Evolutionary conservation across 1,140 invertebrate genomes (phyloP), one percentile per base, ranked within the genome.

Genomic region (Pseudomyrmex concolor): DNA sequence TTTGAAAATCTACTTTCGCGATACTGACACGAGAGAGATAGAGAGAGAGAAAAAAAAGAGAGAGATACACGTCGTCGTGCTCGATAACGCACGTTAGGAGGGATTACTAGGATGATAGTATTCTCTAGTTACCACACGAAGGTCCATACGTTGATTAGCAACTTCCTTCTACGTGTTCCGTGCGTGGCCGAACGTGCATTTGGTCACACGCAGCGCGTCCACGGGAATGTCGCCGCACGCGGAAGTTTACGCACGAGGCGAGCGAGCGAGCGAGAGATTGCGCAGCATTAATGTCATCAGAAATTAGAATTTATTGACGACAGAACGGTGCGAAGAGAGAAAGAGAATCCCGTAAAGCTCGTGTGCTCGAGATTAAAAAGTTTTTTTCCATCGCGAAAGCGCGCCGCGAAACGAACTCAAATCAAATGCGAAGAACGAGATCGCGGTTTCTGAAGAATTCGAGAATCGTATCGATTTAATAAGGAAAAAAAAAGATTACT

Each of bases 161-260:
- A 89, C 86, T 89, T 89, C 88, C 88, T 89, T 89, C 80, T 88
- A 81, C 88, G 86, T 89, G 87, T 89, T 81, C 60, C 74, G 84
- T 71, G 57, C 73, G 63, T 72, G 86, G 63, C 43, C 22, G 72
- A 51, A 62, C 73, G 72, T 54, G 51, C 68, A 54, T 48, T 50
- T 57, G 83, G 74, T 85, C 78, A 82, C 77, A 78, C 86, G 76
- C 66, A 84, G 72, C 51, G 72, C 50, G 34, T 63, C 85, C 72
- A 86, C 81, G 86, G 76, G 76, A 80, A 80, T 66, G 74, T 77
- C 82, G 72, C 85, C 84, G 80, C 74, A 88, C 87, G 78, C 86
- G 86, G 86, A 88, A 88, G 86, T 83, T 77, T 82, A 84, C 86
- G 63, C 86, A 84, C 84, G 86, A 87, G 83, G 83, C 64, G 72